Evolutionary conservation across 2,888 invertebrate species (phyloP).

Genomic region (Julus scanicus): DNA sequence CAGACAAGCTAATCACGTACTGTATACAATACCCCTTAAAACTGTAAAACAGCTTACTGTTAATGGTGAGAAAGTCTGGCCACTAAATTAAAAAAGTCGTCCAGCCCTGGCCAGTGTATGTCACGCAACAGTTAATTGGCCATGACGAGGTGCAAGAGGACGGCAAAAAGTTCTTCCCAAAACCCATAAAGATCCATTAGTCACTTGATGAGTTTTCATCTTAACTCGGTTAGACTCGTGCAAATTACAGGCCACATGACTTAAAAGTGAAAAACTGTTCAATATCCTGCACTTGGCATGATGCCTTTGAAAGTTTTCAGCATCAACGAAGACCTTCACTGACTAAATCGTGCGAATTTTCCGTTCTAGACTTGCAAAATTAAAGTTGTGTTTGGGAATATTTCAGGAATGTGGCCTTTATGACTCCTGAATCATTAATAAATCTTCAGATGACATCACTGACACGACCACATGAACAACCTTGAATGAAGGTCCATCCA

Average conservation of each 20-base stretch:
- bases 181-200: slow-evolving; percentile 31
- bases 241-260: background rate
- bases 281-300: too few species aligned
- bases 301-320: too few species aligned
- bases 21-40: background rate
- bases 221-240: background rate
- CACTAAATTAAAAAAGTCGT: background rate
- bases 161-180: background rate
- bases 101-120: slow-evolving; percentile 1
- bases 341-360: too few species aligned
- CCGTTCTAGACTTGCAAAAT: too few species aligned
- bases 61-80: background rate
- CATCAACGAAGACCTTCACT: too few species aligned
- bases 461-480: too few species aligned
- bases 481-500: too few species aligned
- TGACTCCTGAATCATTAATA: too few species aligned
- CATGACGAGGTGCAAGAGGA: slow-evolving; percentile 23
- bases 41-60: background rate
- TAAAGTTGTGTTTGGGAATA: too few species aligned
- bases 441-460: too few species aligned
- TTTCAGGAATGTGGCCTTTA: too few species aligned
- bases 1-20: background rate
- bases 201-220: background rate
- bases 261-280: too few species aligned
- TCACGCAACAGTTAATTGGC: background rate